Evolutionary conservation across 1,140 invertebrate species (phyloP).

Genomic region (Nephila pilipes): DNA sequence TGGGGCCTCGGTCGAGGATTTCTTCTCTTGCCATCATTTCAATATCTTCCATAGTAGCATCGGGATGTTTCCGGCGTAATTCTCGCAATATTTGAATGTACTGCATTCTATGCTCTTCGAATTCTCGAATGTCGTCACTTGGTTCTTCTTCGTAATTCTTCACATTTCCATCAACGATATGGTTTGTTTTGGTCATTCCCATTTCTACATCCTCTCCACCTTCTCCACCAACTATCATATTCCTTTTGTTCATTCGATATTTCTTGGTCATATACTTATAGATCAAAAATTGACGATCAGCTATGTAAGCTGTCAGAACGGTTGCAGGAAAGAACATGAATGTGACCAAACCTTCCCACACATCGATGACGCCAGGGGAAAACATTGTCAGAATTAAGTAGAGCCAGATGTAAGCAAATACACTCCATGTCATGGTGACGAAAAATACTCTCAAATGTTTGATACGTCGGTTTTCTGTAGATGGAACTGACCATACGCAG

Average conservation of each 20-base stretch:
- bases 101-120: slow-evolving; percentile 94
- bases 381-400: slow-evolving; percentile 95
- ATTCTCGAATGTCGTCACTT: slow-evolving; percentile 88
- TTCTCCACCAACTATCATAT: slow-evolving; percentile 93
- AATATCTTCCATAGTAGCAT: slow-evolving; percentile 90
- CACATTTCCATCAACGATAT: slow-evolving; percentile 78
- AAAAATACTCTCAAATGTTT: slow-evolving; percentile 98
- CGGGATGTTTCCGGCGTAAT: slow-evolving; percentile 92
- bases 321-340: slow-evolving; percentile 98
- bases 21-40: slow-evolving; percentile 98
- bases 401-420: slow-evolving; percentile 99
- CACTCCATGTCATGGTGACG: slow-evolving; percentile 98
- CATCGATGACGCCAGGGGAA: slow-evolving; percentile 88
- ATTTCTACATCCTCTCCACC: slow-evolving; percentile 86
- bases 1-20: slow-evolving; percentile 94
- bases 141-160: slow-evolving; percentile 84
- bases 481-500: slow-evolving; percentile 86
- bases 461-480: slow-evolving; percentile 83
- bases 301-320: slow-evolving; percentile 96
- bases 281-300: slow-evolving; percentile 92
- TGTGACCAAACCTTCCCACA: slow-evolving; percentile 89
- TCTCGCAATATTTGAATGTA: slow-evolving; percentile 95
- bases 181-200: slow-evolving; percentile 82
- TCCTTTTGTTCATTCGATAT: slow-evolving; percentile 94
- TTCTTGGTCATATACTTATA: slow-evolving; percentile 95